Percentiles rank a stretch among this genome's conserved stretches.
Conservation (phyloP, 1,140 invertebrate species). For the Drosophila arizonae region DNA sequence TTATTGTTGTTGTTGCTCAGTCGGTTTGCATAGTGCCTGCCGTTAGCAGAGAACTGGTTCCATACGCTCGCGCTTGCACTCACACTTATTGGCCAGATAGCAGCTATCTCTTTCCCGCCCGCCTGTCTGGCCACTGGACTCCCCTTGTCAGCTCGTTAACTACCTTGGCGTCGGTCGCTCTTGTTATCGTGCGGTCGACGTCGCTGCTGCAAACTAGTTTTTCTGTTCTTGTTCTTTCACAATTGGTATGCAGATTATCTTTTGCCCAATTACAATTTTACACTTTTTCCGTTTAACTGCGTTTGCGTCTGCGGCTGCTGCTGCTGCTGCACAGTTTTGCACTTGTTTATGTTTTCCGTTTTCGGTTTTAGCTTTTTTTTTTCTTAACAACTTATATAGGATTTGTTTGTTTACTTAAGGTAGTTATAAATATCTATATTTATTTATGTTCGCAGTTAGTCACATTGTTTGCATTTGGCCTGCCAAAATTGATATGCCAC, state of each 20-base stretch:
- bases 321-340: conserved; percentile 1
- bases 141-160: conserved; percentile 68
- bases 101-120: conserved; percentile 22
- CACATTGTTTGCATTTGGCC: conserved; percentile 8
- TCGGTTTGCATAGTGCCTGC: conserved; percentile 39
- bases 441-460: conserved; percentile 10
- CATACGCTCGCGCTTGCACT: conserved; percentile 9
- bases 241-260: conserved; percentile 57
- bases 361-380: neutral
- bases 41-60: conserved; percentile 34
- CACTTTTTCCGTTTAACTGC: conserved; percentile 11
- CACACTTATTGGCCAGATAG: neutral
- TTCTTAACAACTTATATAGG: conserved; percentile 7
- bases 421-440: conserved; percentile 28
- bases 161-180: conserved; percentile 66
- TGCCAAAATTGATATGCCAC: neutral
- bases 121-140: conserved; percentile 26
- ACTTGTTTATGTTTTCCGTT: conserved; percentile 10
- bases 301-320: neutral
- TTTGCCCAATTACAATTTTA: conserved; percentile 40
- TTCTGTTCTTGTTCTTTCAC: conserved; percentile 50
- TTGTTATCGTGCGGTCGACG: conserved; percentile 56
- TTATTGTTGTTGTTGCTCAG: conserved; percentile 24
- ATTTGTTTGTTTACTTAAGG: conserved; percentile 20
- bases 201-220: conserved; percentile 49